Conservation (phyloP, 1,140 invertebrate species). For the Heterodera schachtii region DNA sequence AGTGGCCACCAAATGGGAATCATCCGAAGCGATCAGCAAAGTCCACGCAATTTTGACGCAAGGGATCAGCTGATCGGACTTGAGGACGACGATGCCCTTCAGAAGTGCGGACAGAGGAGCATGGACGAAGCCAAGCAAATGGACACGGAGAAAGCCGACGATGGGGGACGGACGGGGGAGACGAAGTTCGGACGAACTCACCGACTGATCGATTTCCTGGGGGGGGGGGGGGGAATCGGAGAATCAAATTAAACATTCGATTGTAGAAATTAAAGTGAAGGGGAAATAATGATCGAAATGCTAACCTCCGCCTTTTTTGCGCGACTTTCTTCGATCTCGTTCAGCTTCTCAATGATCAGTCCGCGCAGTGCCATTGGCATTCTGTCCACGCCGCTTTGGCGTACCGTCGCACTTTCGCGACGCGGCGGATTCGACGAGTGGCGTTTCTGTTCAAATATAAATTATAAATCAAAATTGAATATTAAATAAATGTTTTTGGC, state of each 20-base stretch:
- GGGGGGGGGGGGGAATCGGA: background rate
- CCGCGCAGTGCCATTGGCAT: conserved; percentile 57
- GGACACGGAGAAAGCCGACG: conserved; percentile 56
- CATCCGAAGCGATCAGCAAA: conserved; percentile 19
- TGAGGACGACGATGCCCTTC: conserved; percentile 76
- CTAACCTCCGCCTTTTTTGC: conserved; percentile 37
- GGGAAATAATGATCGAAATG: background rate
- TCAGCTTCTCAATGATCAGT: conserved; percentile 64
- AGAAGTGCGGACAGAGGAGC: conserved; percentile 82
- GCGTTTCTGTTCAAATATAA: conserved; percentile 62
- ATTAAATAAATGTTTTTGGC: background rate
- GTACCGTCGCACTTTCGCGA: conserved; percentile 59
- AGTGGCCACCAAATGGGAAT: conserved; percentile 18
- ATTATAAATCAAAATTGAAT: background rate
- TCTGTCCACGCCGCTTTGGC: conserved; percentile 55
- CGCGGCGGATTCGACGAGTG: conserved; percentile 52
- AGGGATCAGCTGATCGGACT: conserved; percentile 23
- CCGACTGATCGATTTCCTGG: conserved; percentile 26
- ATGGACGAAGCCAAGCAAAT: conserved; percentile 85
- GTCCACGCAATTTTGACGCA: conserved; percentile 21
- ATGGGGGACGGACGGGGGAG: conserved; percentile 41
- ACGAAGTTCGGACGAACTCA: conserved; percentile 43
- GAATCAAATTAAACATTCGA: too few species aligned
- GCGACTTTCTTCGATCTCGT: conserved; percentile 57
- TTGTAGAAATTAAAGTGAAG: too few species aligned